phyloP scores from a whole-genome alignment of 2,797 vertebrate genomes.

The Clarias fuscus region DNA sequence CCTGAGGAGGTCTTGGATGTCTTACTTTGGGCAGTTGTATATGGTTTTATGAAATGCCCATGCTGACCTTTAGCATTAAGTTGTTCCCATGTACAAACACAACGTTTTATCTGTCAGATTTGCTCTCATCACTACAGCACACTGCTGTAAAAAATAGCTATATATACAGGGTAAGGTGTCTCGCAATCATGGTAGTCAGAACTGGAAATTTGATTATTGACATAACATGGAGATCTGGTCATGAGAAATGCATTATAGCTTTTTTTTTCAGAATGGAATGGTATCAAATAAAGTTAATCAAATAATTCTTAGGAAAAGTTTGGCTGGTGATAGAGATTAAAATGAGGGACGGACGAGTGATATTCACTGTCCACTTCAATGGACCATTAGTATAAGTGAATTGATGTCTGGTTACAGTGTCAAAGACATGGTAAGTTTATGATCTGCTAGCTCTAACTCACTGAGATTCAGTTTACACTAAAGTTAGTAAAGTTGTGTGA shows the following conservation, averaged over 20 bases:
- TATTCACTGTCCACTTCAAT: background rate
- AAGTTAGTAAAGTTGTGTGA: background rate
- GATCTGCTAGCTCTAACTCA: background rate
- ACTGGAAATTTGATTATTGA: background rate
- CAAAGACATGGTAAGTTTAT: slow-evolving; percentile 10
- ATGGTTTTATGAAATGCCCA: background rate
- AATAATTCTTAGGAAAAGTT: slow-evolving; percentile 3
- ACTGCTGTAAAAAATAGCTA: background rate
- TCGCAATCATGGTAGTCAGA: background rate
- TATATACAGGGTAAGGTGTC: background rate
- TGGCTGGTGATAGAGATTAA: slow-evolving; percentile 34
- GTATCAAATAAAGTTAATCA: background rate
- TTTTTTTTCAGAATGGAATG: background rate
- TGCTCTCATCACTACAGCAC: background rate
- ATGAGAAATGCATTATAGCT: background rate
- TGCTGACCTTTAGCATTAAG: background rate
- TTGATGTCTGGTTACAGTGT: slow-evolving; percentile 3
- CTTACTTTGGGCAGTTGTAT: background rate
- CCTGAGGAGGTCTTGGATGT: background rate
- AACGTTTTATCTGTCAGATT: background rate
- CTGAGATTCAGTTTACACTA: background rate
- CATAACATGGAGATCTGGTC: background rate
- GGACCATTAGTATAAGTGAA: background rate
- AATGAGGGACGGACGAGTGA: background rate
- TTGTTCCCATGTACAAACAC: background rate